Percentiles rank a stretch among this genome's conserved stretches.
Conservation (phyloP, 2,797 vertebrate genomes). For the Monodelphis domestica region DNA sequence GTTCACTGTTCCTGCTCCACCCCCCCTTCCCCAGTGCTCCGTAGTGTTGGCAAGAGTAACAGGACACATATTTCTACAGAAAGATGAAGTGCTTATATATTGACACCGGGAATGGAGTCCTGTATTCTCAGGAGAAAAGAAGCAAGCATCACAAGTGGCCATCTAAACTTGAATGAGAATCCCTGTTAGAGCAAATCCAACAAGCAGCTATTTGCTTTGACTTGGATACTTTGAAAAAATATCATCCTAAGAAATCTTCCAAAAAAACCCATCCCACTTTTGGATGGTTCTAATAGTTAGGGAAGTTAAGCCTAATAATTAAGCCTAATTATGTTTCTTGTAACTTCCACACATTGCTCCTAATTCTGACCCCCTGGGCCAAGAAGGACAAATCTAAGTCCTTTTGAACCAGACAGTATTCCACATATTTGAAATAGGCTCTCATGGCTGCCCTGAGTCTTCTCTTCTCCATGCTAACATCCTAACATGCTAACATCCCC, state of each 20-base stretch:
- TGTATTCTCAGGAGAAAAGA: neutral
- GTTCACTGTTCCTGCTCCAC: neutral
- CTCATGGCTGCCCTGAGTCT: neutral
- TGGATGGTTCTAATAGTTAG: neutral
- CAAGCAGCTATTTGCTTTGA: neutral
- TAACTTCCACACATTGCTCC: neutral
- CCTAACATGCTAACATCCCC: too few species aligned
- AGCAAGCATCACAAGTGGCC: neutral
- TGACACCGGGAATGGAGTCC: neutral
- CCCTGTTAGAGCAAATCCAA: neutral
- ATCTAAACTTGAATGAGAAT: neutral
- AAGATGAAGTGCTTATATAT: neutral
- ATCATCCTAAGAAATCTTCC: neutral
- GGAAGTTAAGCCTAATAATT: neutral
- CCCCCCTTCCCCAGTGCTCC: too few species aligned
- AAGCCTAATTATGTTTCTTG: neutral
- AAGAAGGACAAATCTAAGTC: neutral
- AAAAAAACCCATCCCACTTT: neutral
- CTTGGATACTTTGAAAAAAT: neutral
- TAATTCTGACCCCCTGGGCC: too few species aligned
- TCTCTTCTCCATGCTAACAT: neutral
- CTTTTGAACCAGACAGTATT: neutral
- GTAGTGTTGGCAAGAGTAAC: neutral
- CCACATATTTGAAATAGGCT: neutral
- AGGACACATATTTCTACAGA: neutral